Base-by-base conservation (phyloP, 2,797 vertebrate genomes). In the Parauchenoglanis punctatus region DNA sequence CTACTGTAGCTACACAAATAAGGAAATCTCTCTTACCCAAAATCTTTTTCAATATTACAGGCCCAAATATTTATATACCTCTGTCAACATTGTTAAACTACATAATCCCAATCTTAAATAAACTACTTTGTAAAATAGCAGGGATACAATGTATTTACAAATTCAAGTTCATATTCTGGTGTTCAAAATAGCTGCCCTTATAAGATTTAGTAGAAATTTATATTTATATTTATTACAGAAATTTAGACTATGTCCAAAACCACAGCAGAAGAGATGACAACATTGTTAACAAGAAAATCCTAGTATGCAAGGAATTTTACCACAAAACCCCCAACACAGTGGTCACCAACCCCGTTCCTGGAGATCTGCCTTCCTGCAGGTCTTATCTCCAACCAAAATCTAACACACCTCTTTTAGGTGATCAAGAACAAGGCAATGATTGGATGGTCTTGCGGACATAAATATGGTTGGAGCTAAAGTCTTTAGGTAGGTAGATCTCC, bases 21-120 rank as follows among this genome's bases (percentile, higher is more conserved):
- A 76, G 46, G 6, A 46, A 76, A 76, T 44, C 17, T 72, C 35
- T 72, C 35, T 44, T 6, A n/a, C 44, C 23, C 72, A 25, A 52
- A n/a, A 76, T 56, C 15, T 77, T 77, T 77, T 56, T 15, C n/a
- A 56, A 77, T 77, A 54, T 77, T 56, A 54, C 75, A 77, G 3
- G 2, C 49, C 75, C 49, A 56, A 77, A 77, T 77, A 77, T 56
- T 77, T 76, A 52, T n/a, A 49, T 15, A 52, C 18, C 75, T 18
- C 25, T 77, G 75, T 77, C 75, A 56, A 56, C 49, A 31, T 7
- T 54, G 15, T 56, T 77, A 54, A 54, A 77, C n/a, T 77, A 77
- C 15, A 58, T 78, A 78, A 78, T 78, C 52, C 52, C n/a, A 56
- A 31, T 35, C n/a, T 56, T 78, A 78, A 78, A 78, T 76, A 76